Evolutionary conservation across 2,888 invertebrate species (phyloP).

Genomic region (Biston stratarius): DNA sequence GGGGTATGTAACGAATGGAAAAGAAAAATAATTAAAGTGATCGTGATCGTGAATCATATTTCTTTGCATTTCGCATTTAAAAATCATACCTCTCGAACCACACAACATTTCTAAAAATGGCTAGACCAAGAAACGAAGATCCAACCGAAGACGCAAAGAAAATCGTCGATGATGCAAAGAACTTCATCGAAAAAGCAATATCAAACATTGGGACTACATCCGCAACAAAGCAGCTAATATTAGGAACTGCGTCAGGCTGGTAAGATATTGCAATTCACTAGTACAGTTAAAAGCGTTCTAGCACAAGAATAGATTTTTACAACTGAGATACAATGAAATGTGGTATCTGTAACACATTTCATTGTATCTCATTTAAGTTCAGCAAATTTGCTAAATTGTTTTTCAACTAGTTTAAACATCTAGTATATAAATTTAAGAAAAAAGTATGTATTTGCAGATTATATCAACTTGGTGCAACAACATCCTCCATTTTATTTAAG

Average conservation of each 20-base stretch:
- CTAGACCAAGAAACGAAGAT: slow-evolving; percentile 77
- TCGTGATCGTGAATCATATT: background rate
- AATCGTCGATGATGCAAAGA: slow-evolving; percentile 89
- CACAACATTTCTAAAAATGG: slow-evolving; percentile 57
- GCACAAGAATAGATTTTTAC: background rate
- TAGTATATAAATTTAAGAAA: too few species aligned
- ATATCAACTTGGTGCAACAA: background rate
- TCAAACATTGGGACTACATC: slow-evolving; percentile 94
- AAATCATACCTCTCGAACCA: background rate
- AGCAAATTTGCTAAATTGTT: too few species aligned
- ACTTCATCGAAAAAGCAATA: slow-evolving; percentile 90
- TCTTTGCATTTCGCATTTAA: background rate
- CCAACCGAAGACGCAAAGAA: slow-evolving; percentile 85
- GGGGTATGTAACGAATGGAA: too few species aligned
- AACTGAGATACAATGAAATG: too few species aligned
- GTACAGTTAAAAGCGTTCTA: background rate
- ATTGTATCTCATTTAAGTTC: too few species aligned
- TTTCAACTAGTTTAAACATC: too few species aligned
- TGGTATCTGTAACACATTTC: too few species aligned
- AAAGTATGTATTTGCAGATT: too few species aligned
- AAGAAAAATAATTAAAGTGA: too few species aligned
- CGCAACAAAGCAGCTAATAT: slow-evolving; percentile 93
- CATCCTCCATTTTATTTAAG: background rate
- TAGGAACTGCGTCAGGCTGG: slow-evolving; percentile 97
- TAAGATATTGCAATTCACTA: slow-evolving; percentile 71